Conservation (phyloP, 2,113 vertebrate species). For the Telmatochromis brachygnathus region DNA sequence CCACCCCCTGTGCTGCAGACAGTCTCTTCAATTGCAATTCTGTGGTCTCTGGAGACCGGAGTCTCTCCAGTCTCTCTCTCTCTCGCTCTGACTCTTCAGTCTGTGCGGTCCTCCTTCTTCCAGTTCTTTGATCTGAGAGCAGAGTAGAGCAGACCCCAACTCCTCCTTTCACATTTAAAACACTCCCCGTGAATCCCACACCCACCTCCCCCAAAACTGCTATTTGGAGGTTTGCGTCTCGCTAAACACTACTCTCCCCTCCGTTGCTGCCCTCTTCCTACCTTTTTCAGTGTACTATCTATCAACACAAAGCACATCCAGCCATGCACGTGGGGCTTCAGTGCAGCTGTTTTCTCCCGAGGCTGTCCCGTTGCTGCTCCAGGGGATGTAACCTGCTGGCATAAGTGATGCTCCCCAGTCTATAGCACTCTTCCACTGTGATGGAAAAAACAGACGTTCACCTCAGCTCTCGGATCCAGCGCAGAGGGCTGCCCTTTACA, state of each 20-base stretch:
- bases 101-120: constrained; percentile 10
- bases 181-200: constrained; percentile 29
- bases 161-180: constrained; percentile 52
- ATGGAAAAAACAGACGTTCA: constrained; percentile 19
- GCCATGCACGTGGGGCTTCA: constrained; percentile 14
- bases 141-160: background rate
- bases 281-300: background rate
- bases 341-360: constrained; percentile 5
- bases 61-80: constrained; percentile 12
- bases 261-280: constrained; percentile 16
- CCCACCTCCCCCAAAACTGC: constrained; percentile 21
- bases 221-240: background rate
- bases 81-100: constrained; percentile 21
- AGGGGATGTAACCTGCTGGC: constrained; percentile 20
- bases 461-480: constrained; percentile 29
- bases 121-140: constrained; percentile 44
- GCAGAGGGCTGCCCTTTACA: constrained; percentile 28
- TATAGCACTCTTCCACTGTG: constrained; percentile 4
- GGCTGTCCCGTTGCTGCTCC: constrained; percentile 15
- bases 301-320: constrained; percentile 53
- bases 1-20: constrained; percentile 19
- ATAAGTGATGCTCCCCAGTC: constrained; percentile 28
- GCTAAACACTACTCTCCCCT: constrained; percentile 26
- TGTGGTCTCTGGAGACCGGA: constrained; percentile 28
- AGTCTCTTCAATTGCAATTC: constrained; percentile 17